Evolutionary conservation across 1,140 invertebrate genomes (phyloP), one percentile per base, ranked within the genome.

Genomic region (Campoletis sonorensis): DNA sequence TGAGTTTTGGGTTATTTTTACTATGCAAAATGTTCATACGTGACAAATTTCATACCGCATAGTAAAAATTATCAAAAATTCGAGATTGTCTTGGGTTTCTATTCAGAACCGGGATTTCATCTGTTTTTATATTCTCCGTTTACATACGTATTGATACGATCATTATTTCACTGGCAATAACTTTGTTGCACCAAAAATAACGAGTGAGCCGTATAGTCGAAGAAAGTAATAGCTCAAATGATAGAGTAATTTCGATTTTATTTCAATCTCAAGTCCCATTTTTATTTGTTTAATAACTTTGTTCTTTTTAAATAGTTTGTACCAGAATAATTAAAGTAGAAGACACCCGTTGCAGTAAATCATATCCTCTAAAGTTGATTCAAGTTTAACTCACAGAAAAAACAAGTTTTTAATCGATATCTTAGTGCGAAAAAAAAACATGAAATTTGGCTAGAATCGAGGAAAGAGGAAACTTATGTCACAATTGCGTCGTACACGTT

Each of bases 381-480:
- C 8, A 45, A 45, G 13, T 45, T 45, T 45, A 1, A 10, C 11
- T 11, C 40, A 45, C 40, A 10, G 40, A 45, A 3, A 23, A 58
- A 23, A 58, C n/a, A 58, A 58, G 4, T n/a, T 64, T 27, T 26
- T 27, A 26, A 8, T 26, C 11, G 11, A 78, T n/a, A 16, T n/a
- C 21, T 40, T 30, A 21, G 33, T 18, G 58, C 16, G 61, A 78
- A 70, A 70, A 33, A 33, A 33, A 45, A 26, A 21, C 7, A 18
- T 18, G 58, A 58, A 54, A 13, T 26, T n/a, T 33, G 4, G 33
- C 54, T 78, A 49, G 58, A 40, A 18, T 70, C 30, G 13, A n/a
- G 81, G 51, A n/a, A 81, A 79, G 70, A 82, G 82, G 64, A 73
- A 67, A 51, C 79, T 79, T 40, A 73, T 37, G 76, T 72, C 54